A percentile compares a stretch with the other conserved stretches of the same genome.
phyloP scores from a whole-genome alignment of 2,888 invertebrate genomes.

The Erynnis tages region DNA sequence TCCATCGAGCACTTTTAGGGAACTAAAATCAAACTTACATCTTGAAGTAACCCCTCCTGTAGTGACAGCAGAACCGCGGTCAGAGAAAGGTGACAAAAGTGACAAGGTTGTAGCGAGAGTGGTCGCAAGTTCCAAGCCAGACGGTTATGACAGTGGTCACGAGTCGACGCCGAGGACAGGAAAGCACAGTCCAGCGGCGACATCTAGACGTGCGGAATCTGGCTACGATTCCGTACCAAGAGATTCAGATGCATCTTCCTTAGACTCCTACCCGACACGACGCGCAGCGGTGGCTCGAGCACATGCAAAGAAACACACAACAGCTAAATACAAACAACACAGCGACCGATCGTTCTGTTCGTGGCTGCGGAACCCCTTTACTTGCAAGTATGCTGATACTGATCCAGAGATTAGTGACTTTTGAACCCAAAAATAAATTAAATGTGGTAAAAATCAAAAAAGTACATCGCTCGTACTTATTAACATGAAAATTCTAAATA shows the following conservation, averaged over 20 bases:
- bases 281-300: slow-evolving; percentile 74
- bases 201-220: slow-evolving; percentile 91
- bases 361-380: slow-evolving; percentile 88
- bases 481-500: slow-evolving; percentile 52
- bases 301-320: slow-evolving; percentile 77
- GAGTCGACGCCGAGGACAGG: slow-evolving; percentile 91
- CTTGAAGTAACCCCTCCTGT: slow-evolving; percentile 78
- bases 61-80: slow-evolving; percentile 81
- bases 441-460: slow-evolving; percentile 31
- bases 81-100: slow-evolving; percentile 83
- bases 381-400: slow-evolving; percentile 88
- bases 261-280: slow-evolving; percentile 85
- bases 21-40: slow-evolving; percentile 75
- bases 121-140: slow-evolving; percentile 84
- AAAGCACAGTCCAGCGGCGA: slow-evolving; percentile 89
- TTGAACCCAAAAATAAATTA: slow-evolving; percentile 44
- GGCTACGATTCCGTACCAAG: slow-evolving; percentile 95
- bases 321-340: slow-evolving; percentile 86
- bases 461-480: slow-evolving; percentile 38
- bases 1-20: slow-evolving; percentile 82
- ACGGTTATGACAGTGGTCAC: slow-evolving; percentile 92
- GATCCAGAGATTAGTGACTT: slow-evolving; percentile 86
- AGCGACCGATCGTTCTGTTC: slow-evolving; percentile 87
- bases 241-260: slow-evolving; percentile 93
- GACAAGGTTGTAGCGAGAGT: slow-evolving; percentile 85